Evolutionary conservation across 2,113 vertebrate genomes (phyloP).

Genomic region (Otocyon megalotis): DNA sequence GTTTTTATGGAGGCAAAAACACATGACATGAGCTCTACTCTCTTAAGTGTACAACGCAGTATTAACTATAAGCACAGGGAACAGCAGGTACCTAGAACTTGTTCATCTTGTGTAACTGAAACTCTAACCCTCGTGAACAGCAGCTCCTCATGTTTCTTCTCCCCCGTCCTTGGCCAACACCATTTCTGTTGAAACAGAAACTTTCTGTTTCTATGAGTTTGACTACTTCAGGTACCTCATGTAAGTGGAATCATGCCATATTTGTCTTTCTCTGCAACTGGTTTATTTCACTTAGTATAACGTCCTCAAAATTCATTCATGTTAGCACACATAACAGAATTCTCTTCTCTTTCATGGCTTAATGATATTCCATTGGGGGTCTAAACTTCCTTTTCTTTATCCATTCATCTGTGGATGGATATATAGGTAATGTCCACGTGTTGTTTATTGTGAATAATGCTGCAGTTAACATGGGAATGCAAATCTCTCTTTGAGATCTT

Average conservation of each 20-base stretch:
- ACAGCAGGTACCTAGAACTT: not conserved
- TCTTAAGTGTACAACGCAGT: not conserved
- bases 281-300: not conserved
- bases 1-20: not conserved
- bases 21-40: not conserved
- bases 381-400: not conserved
- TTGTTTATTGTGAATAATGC: not conserved
- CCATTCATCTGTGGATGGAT: not conserved
- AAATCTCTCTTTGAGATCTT: not conserved
- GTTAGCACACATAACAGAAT: not conserved
- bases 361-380: not conserved
- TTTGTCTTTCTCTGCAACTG: not conserved
- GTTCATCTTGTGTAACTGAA: not conserved
- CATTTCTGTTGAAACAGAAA: not conserved
- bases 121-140: not conserved
- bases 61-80: not conserved
- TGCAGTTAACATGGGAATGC: not conserved
- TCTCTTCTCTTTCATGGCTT: not conserved
- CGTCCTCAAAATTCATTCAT: not conserved
- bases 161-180: not conserved
- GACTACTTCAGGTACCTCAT: not conserved
- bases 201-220: not conserved
- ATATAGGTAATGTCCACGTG: not conserved
- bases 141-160: not conserved
- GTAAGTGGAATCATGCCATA: not conserved